A percentile compares a stretch with the other conserved stretches of the same genome.
These are phyloP conservation scores for Hassar affinis DNA, from an alignment of 2,113 vertebrate species.

Conservation along the genomic window DNA sequence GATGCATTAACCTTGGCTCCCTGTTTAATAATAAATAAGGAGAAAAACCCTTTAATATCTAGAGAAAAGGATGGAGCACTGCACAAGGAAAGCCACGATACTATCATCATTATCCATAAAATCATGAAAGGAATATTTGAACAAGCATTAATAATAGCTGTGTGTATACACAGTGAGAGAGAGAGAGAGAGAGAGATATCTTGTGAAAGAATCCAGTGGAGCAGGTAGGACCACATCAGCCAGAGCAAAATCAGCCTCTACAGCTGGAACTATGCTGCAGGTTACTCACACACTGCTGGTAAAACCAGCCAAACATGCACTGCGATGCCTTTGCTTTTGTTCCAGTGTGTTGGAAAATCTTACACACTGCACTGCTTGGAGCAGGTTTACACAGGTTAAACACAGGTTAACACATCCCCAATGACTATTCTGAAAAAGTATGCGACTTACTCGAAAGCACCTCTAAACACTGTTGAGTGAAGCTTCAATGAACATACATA, in stretches of 20 bases:
- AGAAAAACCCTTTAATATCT: not conserved
- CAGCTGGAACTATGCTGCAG: not conserved
- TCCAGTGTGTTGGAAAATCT: not conserved
- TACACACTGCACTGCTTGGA: not conserved
- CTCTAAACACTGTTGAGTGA: slow-evolving; percentile 8
- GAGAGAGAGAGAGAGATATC: no score
- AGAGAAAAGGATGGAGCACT: not conserved
- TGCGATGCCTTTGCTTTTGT: not conserved
- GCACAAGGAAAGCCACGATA: not conserved
- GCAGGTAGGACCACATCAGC: not conserved
- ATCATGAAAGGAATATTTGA: not conserved
- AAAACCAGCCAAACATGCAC: slow-evolving; percentile 6
- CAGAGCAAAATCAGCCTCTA: not conserved
- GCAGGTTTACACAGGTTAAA: slow-evolving; percentile 6
- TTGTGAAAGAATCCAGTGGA: not conserved
- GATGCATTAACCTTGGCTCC: slow-evolving; percentile 16
- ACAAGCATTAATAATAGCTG: not conserved
- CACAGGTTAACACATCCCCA: no score
- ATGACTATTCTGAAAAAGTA: not conserved
- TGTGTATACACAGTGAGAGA: not conserved
- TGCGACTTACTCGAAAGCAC: not conserved
- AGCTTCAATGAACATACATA: slow-evolving; percentile 8
- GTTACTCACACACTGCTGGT: slow-evolving; percentile 1
- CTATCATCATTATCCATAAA: not conserved
- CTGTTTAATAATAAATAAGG: not conserved